Conservation (phyloP, 1,140 invertebrate genomes). For the Pomacea maculata region DNA sequence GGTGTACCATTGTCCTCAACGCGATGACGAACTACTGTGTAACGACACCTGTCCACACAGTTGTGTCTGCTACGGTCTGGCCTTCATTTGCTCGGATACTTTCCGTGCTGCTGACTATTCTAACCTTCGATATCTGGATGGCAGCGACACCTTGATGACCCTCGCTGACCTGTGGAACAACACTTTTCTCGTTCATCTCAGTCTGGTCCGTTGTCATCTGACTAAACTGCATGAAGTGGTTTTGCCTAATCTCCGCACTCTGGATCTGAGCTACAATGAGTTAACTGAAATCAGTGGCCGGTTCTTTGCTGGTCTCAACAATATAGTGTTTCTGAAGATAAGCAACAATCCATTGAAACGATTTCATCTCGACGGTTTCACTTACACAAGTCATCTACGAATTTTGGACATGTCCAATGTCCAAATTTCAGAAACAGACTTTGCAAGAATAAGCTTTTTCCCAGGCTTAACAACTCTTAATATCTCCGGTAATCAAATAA, state of each 20-base stretch:
- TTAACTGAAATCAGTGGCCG: not conserved
- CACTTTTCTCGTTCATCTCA: slow-evolving; percentile 17
- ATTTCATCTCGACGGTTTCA: slow-evolving; percentile 14
- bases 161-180: not conserved
- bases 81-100: not conserved
- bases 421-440: not conserved
- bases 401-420: not conserved
- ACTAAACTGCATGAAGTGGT: not conserved
- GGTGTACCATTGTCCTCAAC: slow-evolving; percentile 12
- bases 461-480: not conserved
- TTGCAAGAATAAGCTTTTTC: not conserved
- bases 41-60: slow-evolving; percentile 14
- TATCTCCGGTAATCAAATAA: not conserved
- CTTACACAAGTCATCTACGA: not conserved
- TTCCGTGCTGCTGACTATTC: not conserved
- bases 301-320: not conserved
- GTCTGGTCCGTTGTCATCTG: slow-evolving; percentile 6
- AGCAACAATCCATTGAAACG: slow-evolving; percentile 16
- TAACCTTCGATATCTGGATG: slow-evolving; percentile 17
- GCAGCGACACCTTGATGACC: not conserved
- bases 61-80: slow-evolving; percentile 18
- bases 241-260: slow-evolving; percentile 7
- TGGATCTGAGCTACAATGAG: slow-evolving; percentile 18
- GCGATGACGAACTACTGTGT: slow-evolving; percentile 25
- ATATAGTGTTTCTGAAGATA: slow-evolving; percentile 18